phyloP scores from a whole-genome alignment of 2,888 invertebrate species.

The Liopterus haemorrhoidalis region DNA sequence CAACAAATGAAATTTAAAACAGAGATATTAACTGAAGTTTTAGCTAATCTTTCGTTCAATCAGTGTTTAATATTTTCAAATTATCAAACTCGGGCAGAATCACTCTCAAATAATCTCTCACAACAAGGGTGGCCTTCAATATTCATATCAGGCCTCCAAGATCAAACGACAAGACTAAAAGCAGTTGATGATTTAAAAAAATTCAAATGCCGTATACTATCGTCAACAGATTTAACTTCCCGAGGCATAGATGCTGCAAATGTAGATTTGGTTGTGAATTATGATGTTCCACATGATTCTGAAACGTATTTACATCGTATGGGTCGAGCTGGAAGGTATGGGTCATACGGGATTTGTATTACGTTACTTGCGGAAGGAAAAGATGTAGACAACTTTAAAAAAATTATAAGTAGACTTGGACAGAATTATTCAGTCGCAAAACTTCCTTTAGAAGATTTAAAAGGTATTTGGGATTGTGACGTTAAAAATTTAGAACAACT shows the following conservation, averaged over 20 bases:
- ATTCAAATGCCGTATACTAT: constrained; percentile 75
- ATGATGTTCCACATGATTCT: constrained; percentile 75
- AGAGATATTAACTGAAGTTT: constrained; percentile 58
- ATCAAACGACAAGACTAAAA: constrained; percentile 69
- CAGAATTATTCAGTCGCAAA: constrained; percentile 50
- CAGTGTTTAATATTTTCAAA: constrained; percentile 92
- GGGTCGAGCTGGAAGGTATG: constrained; percentile 92
- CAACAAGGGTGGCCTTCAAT: constrained; percentile 71
- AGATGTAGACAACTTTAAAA: constrained; percentile 56
- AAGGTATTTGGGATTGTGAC: constrained; percentile 39
- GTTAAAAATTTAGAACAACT: constrained; percentile 32
- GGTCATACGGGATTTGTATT: constrained; percentile 74
- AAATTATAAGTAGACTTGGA: constrained; percentile 54
- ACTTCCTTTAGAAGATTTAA: constrained; percentile 42
- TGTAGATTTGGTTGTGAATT: constrained; percentile 88
- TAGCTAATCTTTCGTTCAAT: constrained; percentile 69
- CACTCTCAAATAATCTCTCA: constrained; percentile 65
- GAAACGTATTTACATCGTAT: constrained; percentile 90
- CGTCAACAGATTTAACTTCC: constrained; percentile 87
- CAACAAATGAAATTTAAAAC: constrained; percentile 63
- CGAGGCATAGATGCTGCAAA: constrained; percentile 92
- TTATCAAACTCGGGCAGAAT: constrained; percentile 77
- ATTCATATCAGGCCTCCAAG: constrained; percentile 71
- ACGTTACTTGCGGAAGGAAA: constrained; percentile 63
- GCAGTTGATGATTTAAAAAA: constrained; percentile 72